phyloP scores from a whole-genome alignment of 2,797 vertebrate genomes.

The Argentina silus region DNA sequence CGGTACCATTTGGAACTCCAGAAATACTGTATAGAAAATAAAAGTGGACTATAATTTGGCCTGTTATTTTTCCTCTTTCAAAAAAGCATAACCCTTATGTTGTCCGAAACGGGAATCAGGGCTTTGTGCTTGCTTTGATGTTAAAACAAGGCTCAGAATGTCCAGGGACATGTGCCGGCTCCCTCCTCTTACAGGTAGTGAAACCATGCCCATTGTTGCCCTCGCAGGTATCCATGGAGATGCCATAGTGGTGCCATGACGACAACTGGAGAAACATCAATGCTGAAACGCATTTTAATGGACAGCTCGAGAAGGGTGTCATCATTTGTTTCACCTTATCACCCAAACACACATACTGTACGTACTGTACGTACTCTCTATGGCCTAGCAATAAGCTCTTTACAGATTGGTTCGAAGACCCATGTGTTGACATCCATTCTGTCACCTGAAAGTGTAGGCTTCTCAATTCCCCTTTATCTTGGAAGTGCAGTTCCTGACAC shows the following conservation, averaged over 20 bases:
- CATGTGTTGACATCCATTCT: slow-evolving; percentile 44
- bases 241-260: too few relatives aligned
- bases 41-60: slow-evolving; percentile 79
- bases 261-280: slow-evolving; percentile 19
- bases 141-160: slow-evolving; percentile 68
- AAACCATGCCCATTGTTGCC: slow-evolving; percentile 25
- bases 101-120: slow-evolving; percentile 80
- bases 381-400: slow-evolving; percentile 42
- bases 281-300: slow-evolving; percentile 22
- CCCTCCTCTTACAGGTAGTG: slow-evolving; percentile 10
- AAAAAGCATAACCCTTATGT: slow-evolving; percentile 73
- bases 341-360: slow-evolving; percentile 6
- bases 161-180: slow-evolving; percentile 39
- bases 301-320: slow-evolving; percentile 28
- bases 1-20: slow-evolving; percentile 64
- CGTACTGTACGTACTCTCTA: background rate
- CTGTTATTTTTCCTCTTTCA: slow-evolving; percentile 57
- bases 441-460: slow-evolving; percentile 27
- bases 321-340: slow-evolving; percentile 35
- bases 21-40: slow-evolving; percentile 52
- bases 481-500: background rate
- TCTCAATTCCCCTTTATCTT: background rate
- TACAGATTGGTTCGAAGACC: slow-evolving; percentile 63
- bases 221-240: slow-evolving; percentile 4
- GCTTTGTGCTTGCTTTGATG: slow-evolving; percentile 90